phyloP scores from a whole-genome alignment of 2,888 invertebrate species.

The Nasonia oneida region DNA sequence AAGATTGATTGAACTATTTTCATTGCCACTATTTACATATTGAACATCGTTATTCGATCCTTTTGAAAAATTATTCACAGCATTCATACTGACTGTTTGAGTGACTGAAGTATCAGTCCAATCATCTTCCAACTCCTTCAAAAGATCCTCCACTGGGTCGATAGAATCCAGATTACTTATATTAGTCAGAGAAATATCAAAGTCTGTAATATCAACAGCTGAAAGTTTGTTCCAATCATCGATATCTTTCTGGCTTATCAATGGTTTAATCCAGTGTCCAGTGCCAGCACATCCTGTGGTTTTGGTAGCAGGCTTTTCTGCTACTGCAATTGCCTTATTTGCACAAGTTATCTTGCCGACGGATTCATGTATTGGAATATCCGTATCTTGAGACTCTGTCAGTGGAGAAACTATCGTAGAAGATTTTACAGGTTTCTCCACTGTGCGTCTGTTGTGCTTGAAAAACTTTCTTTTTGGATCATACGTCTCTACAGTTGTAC shows the following conservation, averaged over 20 bases:
- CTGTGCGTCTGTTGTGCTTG: neutral
- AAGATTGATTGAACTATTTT: neutral
- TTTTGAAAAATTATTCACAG: neutral
- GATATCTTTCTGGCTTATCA: neutral
- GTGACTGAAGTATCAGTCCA: neutral
- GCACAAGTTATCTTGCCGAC: neutral
- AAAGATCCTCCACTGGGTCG: conserved; percentile 1
- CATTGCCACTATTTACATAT: neutral
- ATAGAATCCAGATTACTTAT: neutral
- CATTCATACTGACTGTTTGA: neutral
- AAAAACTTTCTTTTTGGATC: conserved; percentile 34
- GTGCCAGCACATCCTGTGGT: neutral
- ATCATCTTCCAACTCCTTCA: conserved; percentile 23
- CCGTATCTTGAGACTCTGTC: neutral
- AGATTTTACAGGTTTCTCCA: neutral
- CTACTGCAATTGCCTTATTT: neutral
- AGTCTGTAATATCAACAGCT: neutral
- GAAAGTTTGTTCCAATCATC: neutral
- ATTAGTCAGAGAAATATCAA: neutral
- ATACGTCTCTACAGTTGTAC: neutral
- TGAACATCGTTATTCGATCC: neutral
- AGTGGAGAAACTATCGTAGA: neutral
- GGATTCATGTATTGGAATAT: neutral
- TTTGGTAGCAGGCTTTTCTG: neutral
- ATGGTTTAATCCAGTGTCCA: neutral